Conservation (phyloP, 1,140 invertebrate species). For the Acyrthosiphon pisum region DNA sequence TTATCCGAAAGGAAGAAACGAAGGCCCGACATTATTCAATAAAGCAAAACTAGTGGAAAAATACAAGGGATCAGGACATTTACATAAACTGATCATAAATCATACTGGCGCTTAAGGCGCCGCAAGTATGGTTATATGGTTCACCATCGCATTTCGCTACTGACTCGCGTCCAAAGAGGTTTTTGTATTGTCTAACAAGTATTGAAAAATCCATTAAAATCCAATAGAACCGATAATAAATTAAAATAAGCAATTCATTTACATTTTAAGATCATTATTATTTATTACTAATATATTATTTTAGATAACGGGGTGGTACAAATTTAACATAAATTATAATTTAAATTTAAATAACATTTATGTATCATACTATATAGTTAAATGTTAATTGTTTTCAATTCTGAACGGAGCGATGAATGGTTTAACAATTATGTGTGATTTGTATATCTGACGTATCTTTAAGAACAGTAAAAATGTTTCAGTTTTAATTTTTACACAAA, state of each 20-base stretch:
- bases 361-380: not conserved
- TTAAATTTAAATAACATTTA: not conserved
- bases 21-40: slow-evolving; percentile 24
- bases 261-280: too few relatives aligned
- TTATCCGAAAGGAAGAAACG: not conserved
- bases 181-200: slow-evolving; percentile 14
- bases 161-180: not conserved
- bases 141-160: not conserved
- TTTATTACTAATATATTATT: too few relatives aligned
- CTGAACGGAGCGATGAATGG: too few relatives aligned
- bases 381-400: not conserved
- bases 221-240: not conserved
- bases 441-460: too few relatives aligned
- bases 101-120: not conserved
- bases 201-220: slow-evolving; percentile 2
- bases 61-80: not conserved
- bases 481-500: too few relatives aligned
- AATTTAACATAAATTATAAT: too few relatives aligned
- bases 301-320: too few relatives aligned
- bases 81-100: slow-evolving; percentile 45
- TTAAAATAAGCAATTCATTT: not conserved
- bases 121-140: not conserved
- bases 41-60: slow-evolving; percentile 32
- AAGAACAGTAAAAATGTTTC: too few relatives aligned
- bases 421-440: too few relatives aligned